Conservation (phyloP, 2,113 vertebrate genomes). For the Lamprotornis superbus region DNA sequence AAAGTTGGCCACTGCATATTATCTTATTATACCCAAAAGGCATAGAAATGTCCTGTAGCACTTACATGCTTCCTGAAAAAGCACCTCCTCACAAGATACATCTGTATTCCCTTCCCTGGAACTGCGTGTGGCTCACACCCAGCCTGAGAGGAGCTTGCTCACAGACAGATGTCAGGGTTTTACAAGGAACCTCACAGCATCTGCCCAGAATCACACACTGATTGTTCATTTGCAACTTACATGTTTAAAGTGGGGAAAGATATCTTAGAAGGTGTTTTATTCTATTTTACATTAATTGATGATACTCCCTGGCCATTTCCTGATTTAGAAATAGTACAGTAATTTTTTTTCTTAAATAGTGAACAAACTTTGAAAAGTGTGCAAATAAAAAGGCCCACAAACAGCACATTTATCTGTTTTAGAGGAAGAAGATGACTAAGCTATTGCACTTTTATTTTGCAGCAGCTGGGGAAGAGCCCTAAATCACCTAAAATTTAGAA, state of each 20-base stretch:
- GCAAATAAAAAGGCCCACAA: not conserved
- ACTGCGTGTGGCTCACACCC: not conserved
- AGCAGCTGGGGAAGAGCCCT: not conserved
- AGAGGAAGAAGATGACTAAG: not conserved
- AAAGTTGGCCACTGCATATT: not conserved
- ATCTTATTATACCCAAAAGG: not conserved
- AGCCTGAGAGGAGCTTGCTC: not conserved
- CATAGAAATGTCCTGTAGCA: not conserved
- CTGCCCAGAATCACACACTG: not conserved
- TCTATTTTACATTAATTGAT: not conserved
- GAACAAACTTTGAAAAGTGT: not conserved
- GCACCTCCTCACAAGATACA: not conserved
- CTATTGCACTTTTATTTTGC: not conserved
- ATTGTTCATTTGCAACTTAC: not conserved
- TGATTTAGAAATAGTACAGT: not conserved
- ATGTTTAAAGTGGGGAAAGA: not conserved
- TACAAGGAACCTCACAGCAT: not conserved
- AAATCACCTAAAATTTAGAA: not conserved
- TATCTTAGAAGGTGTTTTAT: not conserved
- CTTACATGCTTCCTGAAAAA: not conserved
- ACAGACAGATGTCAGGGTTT: not conserved
- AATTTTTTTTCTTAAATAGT: not conserved
- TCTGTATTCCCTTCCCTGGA: not conserved
- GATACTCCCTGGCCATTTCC: not conserved
- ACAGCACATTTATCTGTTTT: not conserved